Conservation (phyloP, 1,140 invertebrate species). For the Dolichoris vasculosae region DNA sequence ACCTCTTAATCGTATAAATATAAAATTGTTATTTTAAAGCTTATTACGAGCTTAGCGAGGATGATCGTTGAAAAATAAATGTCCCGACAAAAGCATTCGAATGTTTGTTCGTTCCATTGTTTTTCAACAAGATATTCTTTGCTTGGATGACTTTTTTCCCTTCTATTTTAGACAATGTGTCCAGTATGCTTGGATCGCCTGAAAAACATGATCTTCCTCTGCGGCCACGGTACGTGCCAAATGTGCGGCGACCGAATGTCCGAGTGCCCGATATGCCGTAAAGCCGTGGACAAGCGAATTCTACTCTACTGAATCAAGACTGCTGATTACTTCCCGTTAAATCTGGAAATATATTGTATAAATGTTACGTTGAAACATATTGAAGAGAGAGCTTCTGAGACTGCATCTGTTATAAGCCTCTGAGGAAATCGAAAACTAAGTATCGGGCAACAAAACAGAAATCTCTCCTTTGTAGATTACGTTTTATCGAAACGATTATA, state of each 20-base stretch:
- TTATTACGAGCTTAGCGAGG: neutral
- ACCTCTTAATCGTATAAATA: too few relatives aligned
- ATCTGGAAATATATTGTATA: constrained; percentile 12
- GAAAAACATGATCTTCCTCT: constrained; percentile 99
- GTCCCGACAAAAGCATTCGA: neutral
- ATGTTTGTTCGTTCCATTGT: neutral
- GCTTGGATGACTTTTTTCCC: constrained; percentile 63
- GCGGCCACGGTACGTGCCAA: constrained; percentile 97
- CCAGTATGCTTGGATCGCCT: constrained; percentile 97
- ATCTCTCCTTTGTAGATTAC: neutral
- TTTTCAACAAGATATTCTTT: neutral
- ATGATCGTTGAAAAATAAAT: neutral
- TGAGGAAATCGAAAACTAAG: neutral
- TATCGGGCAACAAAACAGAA: neutral
- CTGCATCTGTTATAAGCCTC: constrained; percentile 20
- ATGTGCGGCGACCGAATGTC: constrained; percentile 98
- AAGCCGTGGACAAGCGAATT: constrained; percentile 95
- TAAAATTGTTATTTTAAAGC: too few relatives aligned
- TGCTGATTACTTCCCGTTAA: constrained; percentile 26
- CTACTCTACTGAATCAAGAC: constrained; percentile 83
- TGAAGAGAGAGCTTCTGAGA: constrained; percentile 43
- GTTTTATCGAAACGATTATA: neutral
- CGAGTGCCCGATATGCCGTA: constrained; percentile 97
- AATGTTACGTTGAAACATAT: constrained; percentile 1
- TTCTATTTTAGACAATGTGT: constrained; percentile 89